Evolutionary conservation across 2,888 invertebrate genomes (phyloP).

Genomic region (Amitus sp.): DNA sequence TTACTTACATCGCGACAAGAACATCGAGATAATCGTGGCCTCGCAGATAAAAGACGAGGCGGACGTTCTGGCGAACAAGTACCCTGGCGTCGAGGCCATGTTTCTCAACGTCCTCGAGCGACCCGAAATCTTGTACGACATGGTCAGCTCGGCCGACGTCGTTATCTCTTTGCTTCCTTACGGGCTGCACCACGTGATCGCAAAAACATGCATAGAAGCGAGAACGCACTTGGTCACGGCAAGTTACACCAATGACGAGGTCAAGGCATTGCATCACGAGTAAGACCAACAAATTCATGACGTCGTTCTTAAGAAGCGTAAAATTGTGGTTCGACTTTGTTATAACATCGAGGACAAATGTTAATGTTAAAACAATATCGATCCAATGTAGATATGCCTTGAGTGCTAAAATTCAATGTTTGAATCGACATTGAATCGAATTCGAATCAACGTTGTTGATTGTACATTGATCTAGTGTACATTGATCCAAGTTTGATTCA

Average conservation of each 20-base stretch:
- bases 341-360: slow-evolving; percentile 5
- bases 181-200: slow-evolving; percentile 85
- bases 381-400: too few relatives aligned
- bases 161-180: slow-evolving; percentile 93
- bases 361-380: too few relatives aligned
- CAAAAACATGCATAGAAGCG: slow-evolving; percentile 86
- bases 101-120: slow-evolving; percentile 85
- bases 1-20: slow-evolving; percentile 86
- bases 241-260: slow-evolving; percentile 89
- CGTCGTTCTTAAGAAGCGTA: too few relatives aligned
- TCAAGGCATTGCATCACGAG: slow-evolving; percentile 81
- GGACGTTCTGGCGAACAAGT: slow-evolving; percentile 81
- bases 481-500: too few relatives aligned
- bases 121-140: slow-evolving; percentile 74
- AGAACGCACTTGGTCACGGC: slow-evolving; percentile 95
- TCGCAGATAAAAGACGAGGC: slow-evolving; percentile 90
- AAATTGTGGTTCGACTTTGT: too few relatives aligned
- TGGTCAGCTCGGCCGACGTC: slow-evolving; percentile 80
- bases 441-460: too few relatives aligned
- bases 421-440: too few relatives aligned
- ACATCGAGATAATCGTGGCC: slow-evolving; percentile 85
- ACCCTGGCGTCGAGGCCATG: slow-evolving; percentile 81
- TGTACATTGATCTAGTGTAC: too few relatives aligned
- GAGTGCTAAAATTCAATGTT: too few relatives aligned
- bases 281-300: too few relatives aligned